These are phyloP conservation scores for Choristoneura rosaceana DNA, from an alignment of 2,888 invertebrate species.

Conservation along the genomic window DNA sequence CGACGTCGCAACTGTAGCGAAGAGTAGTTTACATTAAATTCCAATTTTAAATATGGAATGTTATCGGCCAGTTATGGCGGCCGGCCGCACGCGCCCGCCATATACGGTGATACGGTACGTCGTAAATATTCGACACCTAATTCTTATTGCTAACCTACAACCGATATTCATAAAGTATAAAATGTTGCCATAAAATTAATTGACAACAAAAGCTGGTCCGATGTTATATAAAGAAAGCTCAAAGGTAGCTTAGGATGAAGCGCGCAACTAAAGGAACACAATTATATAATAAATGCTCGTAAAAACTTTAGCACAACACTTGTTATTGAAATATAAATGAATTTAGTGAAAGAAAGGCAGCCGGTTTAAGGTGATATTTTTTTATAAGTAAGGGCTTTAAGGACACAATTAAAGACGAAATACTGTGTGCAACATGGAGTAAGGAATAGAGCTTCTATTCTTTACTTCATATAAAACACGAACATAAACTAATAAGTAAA, in stretches of 20 bases:
- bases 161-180: constrained; percentile 49
- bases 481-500: too few species aligned
- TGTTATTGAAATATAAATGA: too few species aligned
- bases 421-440: too few species aligned
- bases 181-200: constrained; percentile 32
- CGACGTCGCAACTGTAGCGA: constrained; percentile 50
- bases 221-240: constrained; percentile 45
- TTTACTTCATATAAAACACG: too few species aligned
- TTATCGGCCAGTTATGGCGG: constrained; percentile 61
- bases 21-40: constrained; percentile 68
- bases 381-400: neutral
- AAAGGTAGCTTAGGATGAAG: neutral
- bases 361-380: neutral
- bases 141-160: constrained; percentile 55
- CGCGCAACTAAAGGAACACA: neutral
- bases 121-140: constrained; percentile 74
- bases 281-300: too few species aligned
- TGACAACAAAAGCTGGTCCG: constrained; percentile 45
- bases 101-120: constrained; percentile 59
- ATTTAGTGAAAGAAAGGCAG: neutral
- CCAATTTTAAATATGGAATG: constrained; percentile 69
- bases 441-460: too few species aligned
- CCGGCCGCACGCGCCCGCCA: constrained; percentile 60
- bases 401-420: too few species aligned
- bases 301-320: too few species aligned